A percentile compares a stretch with the other conserved stretches of the same genome.
Evolutionary conservation across 1,140 invertebrate genomes (phyloP).

Genomic region (Calosoma granatense): DNA sequence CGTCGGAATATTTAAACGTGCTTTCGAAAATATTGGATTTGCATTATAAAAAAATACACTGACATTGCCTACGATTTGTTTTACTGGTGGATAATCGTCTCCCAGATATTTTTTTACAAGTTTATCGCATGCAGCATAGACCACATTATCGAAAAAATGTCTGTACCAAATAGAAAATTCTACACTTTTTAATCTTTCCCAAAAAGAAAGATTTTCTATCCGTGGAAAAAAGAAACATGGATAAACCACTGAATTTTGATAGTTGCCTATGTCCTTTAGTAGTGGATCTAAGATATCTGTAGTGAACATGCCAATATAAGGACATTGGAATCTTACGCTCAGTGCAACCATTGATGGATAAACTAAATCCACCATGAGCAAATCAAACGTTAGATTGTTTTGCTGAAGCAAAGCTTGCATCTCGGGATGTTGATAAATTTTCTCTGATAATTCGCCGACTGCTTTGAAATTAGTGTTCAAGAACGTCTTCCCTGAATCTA

Average conservation of each 20-base stretch:
- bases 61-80: conserved; percentile 36
- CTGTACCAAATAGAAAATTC: not conserved
- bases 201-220: conserved; percentile 1
- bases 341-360: conserved; percentile 22
- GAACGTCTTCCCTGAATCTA: not conserved
- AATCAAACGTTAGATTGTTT: conserved; percentile 28
- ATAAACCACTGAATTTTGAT: not conserved
- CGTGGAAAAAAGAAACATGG: not conserved
- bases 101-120: conserved; percentile 35
- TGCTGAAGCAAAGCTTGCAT: conserved; percentile 24
- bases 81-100: conserved; percentile 29
- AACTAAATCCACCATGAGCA: conserved; percentile 28
- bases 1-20: conserved; percentile 36
- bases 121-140: conserved; percentile 24
- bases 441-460: not conserved
- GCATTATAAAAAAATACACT: conserved; percentile 41
- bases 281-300: conserved; percentile 16
- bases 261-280: conserved; percentile 19
- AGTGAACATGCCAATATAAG: conserved; percentile 22
- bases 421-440: conserved; percentile 4
- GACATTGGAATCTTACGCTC: conserved; percentile 27
- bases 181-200: not conserved
- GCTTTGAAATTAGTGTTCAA: not conserved
- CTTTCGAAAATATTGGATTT: conserved; percentile 35
- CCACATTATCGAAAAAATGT: conserved; percentile 14